Base-by-base conservation (phyloP, 2,113 vertebrate species). In the Sinocyclocheilus anshuiensis region DNA sequence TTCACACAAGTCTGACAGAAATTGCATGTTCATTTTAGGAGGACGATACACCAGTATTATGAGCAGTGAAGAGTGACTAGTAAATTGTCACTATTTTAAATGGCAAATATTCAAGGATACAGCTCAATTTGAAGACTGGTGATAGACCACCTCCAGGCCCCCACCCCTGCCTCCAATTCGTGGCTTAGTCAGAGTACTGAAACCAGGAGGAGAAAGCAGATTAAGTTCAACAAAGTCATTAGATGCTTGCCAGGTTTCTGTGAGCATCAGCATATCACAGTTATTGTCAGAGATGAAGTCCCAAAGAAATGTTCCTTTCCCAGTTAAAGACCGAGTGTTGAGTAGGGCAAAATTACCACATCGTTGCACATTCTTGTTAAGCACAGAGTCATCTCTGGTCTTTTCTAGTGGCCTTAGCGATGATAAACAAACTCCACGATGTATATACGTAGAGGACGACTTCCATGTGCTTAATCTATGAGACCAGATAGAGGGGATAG, bases 181-280 rank as follows among this genome's bases (percentile, higher is more conserved):
- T 2, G 29, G 29, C 29, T 33, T 33, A 33, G 29, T 33, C 29
- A 33, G 29, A 33, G 29, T 33, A 33, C 29, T 33, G 29, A 63
- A 63, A 63, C 24, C 24, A 26, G 4, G 61, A 63, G 3, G 24
- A 26, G 63, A 65, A 22, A 4, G 24, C 63, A 65, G n/a, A 26
- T 65, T 65, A 5, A 26, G 24, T 65, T 65, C 20, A 59, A n/a
- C 57, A 59, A 59, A 59, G 20, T 59, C 1, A 65, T 65, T 65
- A 24, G 24, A 26, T 65, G 63, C 26, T 15, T 65, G 11, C 24
- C 63, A 65, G 10, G 63, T 26, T 65, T 65, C 63, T 65, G 63
- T 65, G 24, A 65, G 63, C 63, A 65, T 26, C 63, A 65, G 24
- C 63, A 65, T 65, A 65, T 65, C 63, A 65, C 12, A 65, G 63